A percentile compares a stretch with the other conserved stretches of the same genome.
Evolutionary conservation across 2,797 vertebrate species (phyloP).

Genomic region (Gallirallus australis): DNA sequence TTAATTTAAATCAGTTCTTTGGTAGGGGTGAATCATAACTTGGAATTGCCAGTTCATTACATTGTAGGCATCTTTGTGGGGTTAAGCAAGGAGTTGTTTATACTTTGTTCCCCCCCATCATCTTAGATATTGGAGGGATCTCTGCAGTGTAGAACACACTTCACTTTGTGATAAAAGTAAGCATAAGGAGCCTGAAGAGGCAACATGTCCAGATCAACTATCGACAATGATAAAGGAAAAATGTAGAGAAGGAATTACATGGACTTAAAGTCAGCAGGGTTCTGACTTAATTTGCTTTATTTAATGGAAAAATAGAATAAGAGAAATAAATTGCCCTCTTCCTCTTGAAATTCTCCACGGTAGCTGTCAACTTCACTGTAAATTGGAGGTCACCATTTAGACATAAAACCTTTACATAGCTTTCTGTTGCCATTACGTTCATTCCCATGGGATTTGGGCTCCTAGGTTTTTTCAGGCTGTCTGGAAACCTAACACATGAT

Average conservation of each 20-base stretch:
- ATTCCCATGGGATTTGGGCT: not conserved
- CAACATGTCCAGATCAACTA: constrained; percentile 1
- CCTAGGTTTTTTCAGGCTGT: not conserved
- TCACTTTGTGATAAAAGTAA: not conserved
- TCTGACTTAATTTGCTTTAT: not conserved
- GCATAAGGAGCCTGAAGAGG: not conserved
- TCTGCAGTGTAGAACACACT: not conserved
- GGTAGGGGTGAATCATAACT: not conserved
- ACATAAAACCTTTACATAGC: not conserved
- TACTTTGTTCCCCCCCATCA: not conserved
- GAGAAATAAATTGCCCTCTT: not conserved
- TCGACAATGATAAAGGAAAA: constrained; percentile 20
- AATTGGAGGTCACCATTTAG: not conserved
- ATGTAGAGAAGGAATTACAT: not conserved
- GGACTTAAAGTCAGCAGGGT: not conserved
- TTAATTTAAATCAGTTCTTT: not conserved
- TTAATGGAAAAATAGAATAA: not conserved
- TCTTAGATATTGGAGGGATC: not conserved
- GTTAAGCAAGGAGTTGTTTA: not conserved
- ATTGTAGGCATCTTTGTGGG: not conserved
- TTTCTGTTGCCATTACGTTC: not conserved
- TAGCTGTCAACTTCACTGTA: not conserved
- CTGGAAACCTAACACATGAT: not conserved
- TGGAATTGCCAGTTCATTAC: not conserved
- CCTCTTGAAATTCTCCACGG: not conserved